Base-by-base conservation (phyloP, 2,888 invertebrate species). In the Sipha maydis region DNA sequence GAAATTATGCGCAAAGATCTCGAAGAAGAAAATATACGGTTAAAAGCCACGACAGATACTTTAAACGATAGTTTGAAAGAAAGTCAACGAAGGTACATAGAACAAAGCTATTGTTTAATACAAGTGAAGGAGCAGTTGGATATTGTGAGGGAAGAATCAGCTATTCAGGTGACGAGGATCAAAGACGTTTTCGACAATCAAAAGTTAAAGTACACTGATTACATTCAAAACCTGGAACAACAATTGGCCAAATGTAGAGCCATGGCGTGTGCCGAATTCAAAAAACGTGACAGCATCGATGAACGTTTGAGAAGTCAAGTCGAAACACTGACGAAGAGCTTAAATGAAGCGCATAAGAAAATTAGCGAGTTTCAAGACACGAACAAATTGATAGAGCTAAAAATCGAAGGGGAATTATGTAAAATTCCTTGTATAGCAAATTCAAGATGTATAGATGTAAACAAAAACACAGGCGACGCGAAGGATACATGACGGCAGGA, bases 181-280 rank as follows among this genome's bases (percentile, higher is more conserved):
- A 88, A 88, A 82, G 67, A 88, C 67, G 76, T 88, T 48, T 25
- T 75, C 0, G 75, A 88, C n/a, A 82, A 82, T 7, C 88, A 88
- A 31, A 76, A 41, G 3, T 7, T 17, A 0, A 61, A 88, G 19
- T 82, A 75, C 67, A n/a, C 25, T 5, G 80, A 88, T 7, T 73
- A 76, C 19, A 82, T 88, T 75, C 19, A 76, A 41, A 41, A 67
- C 9, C 48, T 88, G 3, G 88, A 88, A 67, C 21, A 76, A 25
- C 31, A 82, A 11, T 88, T 88, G 67, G 88, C 82, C 3, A 82
- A 82, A 8, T 31, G 73, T 19, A 79, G 88, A 34, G 82, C 88
- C 7, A 9, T 88, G 48, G 48, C 82, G 0, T 88, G 88, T 82
- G 28, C n/a, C 25, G 88, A 88, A 41, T 82, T 67, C 14, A 41